A percentile compares a stretch with the other conserved stretches of the same genome.
These are phyloP conservation scores for Empis stercorea DNA, from an alignment of 2,888 invertebrate species.

Conservation along the genomic window DNA sequence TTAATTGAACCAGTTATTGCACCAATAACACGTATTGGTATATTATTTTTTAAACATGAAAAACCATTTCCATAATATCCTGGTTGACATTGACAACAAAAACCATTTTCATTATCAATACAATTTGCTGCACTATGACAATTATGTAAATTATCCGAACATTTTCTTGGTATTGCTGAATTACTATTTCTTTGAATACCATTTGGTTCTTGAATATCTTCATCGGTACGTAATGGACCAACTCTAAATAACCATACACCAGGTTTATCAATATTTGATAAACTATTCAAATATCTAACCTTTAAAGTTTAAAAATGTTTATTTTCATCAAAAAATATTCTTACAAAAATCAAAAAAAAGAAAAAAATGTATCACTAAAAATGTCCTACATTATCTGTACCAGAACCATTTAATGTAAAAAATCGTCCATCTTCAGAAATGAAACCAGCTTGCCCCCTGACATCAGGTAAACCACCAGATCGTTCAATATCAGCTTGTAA, in stretches of 20 bases:
- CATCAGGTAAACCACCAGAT: constrained; percentile 68
- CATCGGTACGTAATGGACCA: constrained; percentile 45
- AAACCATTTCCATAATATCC: constrained; percentile 88
- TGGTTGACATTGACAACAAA: constrained; percentile 77
- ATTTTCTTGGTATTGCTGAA: constrained; percentile 35
- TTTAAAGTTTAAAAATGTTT: too few relatives aligned
- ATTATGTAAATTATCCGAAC: constrained; percentile 50
- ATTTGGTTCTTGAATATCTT: constrained; percentile 56
- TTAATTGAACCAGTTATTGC: constrained; percentile 77
- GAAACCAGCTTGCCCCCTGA: constrained; percentile 87
- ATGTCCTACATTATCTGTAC: constrained; percentile 65
- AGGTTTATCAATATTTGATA: constrained; percentile 72
- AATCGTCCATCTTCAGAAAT: constrained; percentile 69
- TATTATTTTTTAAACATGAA: constrained; percentile 71
- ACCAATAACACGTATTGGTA: constrained; percentile 79
- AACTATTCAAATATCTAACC: constrained; percentile 44
- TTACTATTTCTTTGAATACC: constrained; percentile 32
- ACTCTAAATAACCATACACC: constrained; percentile 82
- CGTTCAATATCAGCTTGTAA: constrained; percentile 60
- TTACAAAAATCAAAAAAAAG: too few relatives aligned
- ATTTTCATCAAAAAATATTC: too few relatives aligned
- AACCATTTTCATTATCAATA: constrained; percentile 68
- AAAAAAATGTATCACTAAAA: neutral
- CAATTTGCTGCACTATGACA: constrained; percentile 77
- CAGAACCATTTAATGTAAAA: constrained; percentile 71